phyloP scores from a whole-genome alignment of 2,797 vertebrate species.

The Tamandua tetradactyla region DNA sequence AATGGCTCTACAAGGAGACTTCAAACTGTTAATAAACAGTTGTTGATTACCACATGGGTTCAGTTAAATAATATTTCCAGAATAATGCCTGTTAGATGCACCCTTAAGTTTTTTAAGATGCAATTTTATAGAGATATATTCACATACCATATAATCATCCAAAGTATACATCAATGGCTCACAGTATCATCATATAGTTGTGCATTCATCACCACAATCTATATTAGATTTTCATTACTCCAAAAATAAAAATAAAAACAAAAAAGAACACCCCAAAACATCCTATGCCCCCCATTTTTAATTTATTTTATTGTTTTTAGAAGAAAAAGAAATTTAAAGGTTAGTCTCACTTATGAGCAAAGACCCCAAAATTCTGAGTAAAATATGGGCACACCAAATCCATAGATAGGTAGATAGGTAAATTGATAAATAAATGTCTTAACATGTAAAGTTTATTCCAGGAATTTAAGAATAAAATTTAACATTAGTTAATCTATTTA shows the following conservation, averaged over 20 bases:
- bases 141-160: too few relatives aligned
- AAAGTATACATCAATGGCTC: too few relatives aligned
- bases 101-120: not conserved
- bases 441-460: not conserved
- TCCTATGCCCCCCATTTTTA: too few relatives aligned
- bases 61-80: not conserved
- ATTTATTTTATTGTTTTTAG: too few relatives aligned
- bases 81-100: not conserved
- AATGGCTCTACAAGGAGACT: not conserved
- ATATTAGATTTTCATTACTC: too few relatives aligned
- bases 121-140: too few relatives aligned
- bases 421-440: not conserved
- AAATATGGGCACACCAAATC: not conserved
- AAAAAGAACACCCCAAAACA: too few relatives aligned
- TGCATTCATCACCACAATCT: too few relatives aligned
- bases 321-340: not conserved
- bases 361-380: not conserved
- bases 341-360: conserved; percentile 1
- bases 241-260: too few relatives aligned
- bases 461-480: not conserved
- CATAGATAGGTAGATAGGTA: too few relatives aligned
- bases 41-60: not conserved
- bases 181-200: too few relatives aligned
- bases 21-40: not conserved
- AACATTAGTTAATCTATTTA: not conserved